These are phyloP conservation scores for Manis crassicaudata DNA, from an alignment of 2,797 vertebrate species.

Conservation along the genomic window DNA sequence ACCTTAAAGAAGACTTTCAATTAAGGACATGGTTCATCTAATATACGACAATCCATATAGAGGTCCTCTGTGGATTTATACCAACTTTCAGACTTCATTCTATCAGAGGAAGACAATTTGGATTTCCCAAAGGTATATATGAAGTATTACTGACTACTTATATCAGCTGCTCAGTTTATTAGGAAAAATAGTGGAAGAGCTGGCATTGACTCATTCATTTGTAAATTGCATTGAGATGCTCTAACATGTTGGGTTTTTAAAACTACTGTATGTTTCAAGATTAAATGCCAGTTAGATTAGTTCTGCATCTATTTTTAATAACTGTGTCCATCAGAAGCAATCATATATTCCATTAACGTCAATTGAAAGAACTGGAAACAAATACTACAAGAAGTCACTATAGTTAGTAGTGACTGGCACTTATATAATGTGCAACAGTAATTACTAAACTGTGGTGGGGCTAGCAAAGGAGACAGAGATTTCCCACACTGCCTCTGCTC, in stretches of 20 bases:
- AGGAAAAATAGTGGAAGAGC: not conserved
- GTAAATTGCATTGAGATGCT: conserved; percentile 24
- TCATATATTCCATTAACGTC: not conserved
- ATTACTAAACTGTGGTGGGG: not conserved
- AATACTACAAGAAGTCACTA: not conserved
- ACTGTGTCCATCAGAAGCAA: not conserved
- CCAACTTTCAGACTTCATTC: not conserved
- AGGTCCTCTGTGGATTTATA: not conserved
- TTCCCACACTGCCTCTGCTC: rapidly evolving
- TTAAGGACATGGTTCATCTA: not conserved
- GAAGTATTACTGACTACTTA: not conserved
- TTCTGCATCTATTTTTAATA: conserved; percentile 29
- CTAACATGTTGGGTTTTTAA: not conserved
- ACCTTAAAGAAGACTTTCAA: not conserved
- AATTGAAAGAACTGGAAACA: not conserved
- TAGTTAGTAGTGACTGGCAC: not conserved
- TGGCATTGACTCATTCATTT: conserved; percentile 1
- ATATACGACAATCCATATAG: not conserved
- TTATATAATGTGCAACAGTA: not conserved
- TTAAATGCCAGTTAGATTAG: not conserved
- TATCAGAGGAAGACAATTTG: not conserved
- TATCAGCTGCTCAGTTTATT: not conserved
- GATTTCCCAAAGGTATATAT: not conserved
- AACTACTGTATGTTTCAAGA: not conserved
- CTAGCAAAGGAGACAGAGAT: not conserved